Conservation (phyloP, 2,797 vertebrate genomes). For the Bryconaethiops microstoma region DNA sequence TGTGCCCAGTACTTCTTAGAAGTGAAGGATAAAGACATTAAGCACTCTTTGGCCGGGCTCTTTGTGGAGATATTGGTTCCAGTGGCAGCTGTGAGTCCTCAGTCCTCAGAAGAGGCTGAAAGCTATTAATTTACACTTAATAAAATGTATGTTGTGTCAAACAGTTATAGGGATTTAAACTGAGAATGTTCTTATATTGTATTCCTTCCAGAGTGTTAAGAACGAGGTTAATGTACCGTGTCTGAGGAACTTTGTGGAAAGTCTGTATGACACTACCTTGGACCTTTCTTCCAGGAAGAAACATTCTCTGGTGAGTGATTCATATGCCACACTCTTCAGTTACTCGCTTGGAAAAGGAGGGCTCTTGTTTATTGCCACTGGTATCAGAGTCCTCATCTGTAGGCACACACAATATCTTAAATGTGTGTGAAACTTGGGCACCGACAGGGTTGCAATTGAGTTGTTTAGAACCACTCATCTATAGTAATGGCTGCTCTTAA, state of each 20-base stretch:
- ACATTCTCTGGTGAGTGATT: slow-evolving; percentile 91
- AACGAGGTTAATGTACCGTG: slow-evolving; percentile 99
- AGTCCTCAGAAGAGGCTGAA: neutral
- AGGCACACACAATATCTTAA: slow-evolving; percentile 32
- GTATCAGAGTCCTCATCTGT: neutral
- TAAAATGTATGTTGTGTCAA: neutral
- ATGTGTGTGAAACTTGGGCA: slow-evolving; percentile 40
- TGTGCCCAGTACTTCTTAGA: slow-evolving; percentile 99
- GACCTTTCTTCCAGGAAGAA: slow-evolving; percentile 98
- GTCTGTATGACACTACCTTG: slow-evolving; percentile 94
- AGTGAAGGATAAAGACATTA: slow-evolving; percentile 99
- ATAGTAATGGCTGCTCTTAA: neutral
- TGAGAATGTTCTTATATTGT: slow-evolving; percentile 3
- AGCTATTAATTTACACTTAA: neutral
- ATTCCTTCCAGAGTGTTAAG: slow-evolving; percentile 87
- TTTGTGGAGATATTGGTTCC: slow-evolving; percentile 99
- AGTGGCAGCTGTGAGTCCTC: slow-evolving; percentile 94
- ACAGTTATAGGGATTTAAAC: slow-evolving; percentile 7
- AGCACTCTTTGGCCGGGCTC: slow-evolving; percentile 95
- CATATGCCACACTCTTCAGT: neutral
- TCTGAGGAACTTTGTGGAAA: slow-evolving; percentile 97
- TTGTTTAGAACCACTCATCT: neutral
- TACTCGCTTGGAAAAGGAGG: neutral
- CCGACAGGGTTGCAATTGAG: neutral
- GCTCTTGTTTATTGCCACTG: neutral